Conservation (phyloP, 2,113 vertebrate genomes). For the Brachyhypopomus gauderio region DNA sequence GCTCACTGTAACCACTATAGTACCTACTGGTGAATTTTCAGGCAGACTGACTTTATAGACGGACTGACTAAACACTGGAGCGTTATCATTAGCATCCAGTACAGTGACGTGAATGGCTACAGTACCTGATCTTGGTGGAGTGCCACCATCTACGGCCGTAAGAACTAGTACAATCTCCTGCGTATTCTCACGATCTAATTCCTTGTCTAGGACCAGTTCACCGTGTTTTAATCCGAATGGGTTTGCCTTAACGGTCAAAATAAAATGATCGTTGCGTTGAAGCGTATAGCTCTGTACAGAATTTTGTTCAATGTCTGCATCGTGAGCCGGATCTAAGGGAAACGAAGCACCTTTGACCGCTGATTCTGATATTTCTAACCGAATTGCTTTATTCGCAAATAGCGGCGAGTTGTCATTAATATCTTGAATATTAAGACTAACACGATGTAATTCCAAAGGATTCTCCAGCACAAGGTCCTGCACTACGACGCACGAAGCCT, state of each 20-base stretch:
- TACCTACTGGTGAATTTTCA: conserved; percentile 44
- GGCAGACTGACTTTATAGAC: conserved; percentile 48
- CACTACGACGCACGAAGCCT: conserved; percentile 61
- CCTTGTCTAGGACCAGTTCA: conserved; percentile 66
- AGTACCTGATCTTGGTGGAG: conserved; percentile 44
- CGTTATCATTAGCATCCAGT: conserved; percentile 71
- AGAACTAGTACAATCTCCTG: conserved; percentile 47
- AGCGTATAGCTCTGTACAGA: conserved; percentile 61
- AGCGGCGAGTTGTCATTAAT: conserved; percentile 74
- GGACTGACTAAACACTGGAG: conserved; percentile 60
- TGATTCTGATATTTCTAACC: conserved; percentile 65
- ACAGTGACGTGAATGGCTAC: conserved; percentile 50
- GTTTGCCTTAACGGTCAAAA: conserved; percentile 51
- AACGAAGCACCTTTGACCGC: conserved; percentile 59
- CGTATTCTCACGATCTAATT: conserved; percentile 63
- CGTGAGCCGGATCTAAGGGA: conserved; percentile 62
- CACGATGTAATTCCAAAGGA: conserved; percentile 58
- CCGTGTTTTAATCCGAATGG: conserved; percentile 58
- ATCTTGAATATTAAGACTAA: conserved; percentile 66
- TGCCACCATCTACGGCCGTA: conserved; percentile 50
- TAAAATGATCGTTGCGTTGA: conserved; percentile 57
- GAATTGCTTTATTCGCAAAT: conserved; percentile 57
- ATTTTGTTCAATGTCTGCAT: conserved; percentile 65
- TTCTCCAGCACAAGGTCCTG: conserved; percentile 66
- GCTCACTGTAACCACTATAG: conserved; percentile 60